Conservation (phyloP, 1,140 invertebrate genomes). For the Camponotus vicinus region DNA sequence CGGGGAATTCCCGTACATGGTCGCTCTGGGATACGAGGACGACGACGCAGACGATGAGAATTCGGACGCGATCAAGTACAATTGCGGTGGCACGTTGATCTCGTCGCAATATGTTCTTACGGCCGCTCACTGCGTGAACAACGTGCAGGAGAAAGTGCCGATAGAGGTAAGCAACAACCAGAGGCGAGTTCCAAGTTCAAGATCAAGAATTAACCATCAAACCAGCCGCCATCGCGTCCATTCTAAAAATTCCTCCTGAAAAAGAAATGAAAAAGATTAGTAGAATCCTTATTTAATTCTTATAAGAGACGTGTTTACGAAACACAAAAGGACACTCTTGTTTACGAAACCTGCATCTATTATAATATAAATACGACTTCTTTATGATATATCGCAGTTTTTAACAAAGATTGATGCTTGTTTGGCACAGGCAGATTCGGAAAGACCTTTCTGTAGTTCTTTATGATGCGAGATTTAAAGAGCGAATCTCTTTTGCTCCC, state of each 20-base stretch:
- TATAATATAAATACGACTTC: neutral
- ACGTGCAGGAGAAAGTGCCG: conserved; percentile 77
- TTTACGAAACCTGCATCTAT: neutral
- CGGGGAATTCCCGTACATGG: conserved; percentile 81
- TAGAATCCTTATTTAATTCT: too few species aligned
- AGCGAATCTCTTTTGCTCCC: neutral
- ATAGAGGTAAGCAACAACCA: conserved; percentile 72
- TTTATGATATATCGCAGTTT: neutral
- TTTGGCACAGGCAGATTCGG: too few species aligned
- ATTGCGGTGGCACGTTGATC: conserved; percentile 94
- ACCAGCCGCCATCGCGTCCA: neutral
- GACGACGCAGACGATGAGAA: neutral
- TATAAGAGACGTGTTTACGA: too few species aligned
- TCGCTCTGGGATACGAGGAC: conserved; percentile 78
- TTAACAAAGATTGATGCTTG: too few species aligned
- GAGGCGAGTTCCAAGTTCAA: conserved; percentile 37
- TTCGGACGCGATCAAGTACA: conserved; percentile 83
- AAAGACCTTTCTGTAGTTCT: too few species aligned
- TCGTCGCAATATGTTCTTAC: conserved; percentile 91
- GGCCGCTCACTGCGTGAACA: conserved; percentile 92
- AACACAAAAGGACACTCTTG: too few species aligned
- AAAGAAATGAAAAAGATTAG: too few species aligned
- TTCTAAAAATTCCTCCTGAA: neutral
- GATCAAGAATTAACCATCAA: neutral
- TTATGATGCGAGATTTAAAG: neutral